Conservation (phyloP, 2,113 vertebrate genomes). For the Eublepharis macularius region DNA sequence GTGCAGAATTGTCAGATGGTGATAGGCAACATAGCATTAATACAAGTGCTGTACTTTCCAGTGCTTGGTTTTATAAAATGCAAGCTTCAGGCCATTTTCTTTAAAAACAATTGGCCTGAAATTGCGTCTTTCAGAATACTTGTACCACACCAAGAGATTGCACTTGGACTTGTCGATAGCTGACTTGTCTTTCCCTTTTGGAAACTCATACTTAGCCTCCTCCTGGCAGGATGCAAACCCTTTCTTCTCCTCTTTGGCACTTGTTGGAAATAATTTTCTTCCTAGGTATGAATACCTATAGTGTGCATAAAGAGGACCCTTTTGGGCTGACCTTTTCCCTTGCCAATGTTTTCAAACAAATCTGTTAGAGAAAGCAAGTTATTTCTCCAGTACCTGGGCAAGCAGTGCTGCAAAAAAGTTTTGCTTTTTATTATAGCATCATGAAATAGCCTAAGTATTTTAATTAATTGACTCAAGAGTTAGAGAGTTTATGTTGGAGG, state of each 20-base stretch:
- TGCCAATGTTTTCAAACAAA: constrained; percentile 69
- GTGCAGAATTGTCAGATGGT: constrained; percentile 67
- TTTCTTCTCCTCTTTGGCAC: constrained; percentile 40
- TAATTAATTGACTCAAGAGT: constrained; percentile 74
- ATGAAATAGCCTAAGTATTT: constrained; percentile 76
- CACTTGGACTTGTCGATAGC: constrained; percentile 38
- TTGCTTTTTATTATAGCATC: constrained; percentile 71
- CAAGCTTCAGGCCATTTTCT: constrained; percentile 51
- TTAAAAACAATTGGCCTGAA: constrained; percentile 52
- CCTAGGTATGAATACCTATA: constrained; percentile 60
- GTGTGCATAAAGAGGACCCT: constrained; percentile 41
- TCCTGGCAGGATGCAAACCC: constrained; percentile 35
- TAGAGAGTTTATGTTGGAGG: constrained; percentile 74
- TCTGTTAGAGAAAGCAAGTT: constrained; percentile 76
- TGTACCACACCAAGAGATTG: constrained; percentile 47
- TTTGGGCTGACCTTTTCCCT: constrained; percentile 60
- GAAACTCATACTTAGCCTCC: constrained; percentile 53
- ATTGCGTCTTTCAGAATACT: not conserved
- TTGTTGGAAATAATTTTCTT: constrained; percentile 45
- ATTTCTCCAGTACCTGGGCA: constrained; percentile 74
- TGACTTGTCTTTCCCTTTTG: constrained; percentile 70
- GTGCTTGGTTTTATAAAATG: constrained; percentile 58
- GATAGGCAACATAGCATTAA: constrained; percentile 52
- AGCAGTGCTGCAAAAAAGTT: constrained; percentile 73
- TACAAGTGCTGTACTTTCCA: constrained; percentile 62